Evolutionary conservation across 1,140 invertebrate species (phyloP).

Genomic region (Thereuonema tuberculata): DNA sequence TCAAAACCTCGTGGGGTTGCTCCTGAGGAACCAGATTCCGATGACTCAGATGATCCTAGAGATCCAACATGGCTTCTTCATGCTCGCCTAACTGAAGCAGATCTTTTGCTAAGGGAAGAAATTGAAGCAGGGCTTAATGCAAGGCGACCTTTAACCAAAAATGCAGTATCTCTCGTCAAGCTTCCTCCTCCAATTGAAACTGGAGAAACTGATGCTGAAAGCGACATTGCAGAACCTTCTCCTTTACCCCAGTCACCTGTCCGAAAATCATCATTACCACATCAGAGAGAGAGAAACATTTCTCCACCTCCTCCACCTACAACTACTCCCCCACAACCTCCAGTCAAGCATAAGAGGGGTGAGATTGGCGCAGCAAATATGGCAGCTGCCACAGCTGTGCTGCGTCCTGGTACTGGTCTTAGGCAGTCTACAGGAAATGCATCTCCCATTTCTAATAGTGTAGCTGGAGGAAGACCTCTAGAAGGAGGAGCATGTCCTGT

Average conservation of each 20-base stretch:
- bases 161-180: conserved; percentile 59
- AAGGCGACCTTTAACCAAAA: conserved; percentile 37
- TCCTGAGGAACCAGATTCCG: conserved; percentile 19
- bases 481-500: no score
- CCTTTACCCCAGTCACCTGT: neutral
- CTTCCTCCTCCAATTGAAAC: conserved; percentile 65
- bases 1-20: neutral
- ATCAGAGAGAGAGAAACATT: conserved; percentile 11
- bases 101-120: neutral
- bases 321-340: conserved; percentile 11
- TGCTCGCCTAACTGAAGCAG: conserved; percentile 9
- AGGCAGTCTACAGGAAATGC: no score
- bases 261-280: neutral
- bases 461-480: no score
- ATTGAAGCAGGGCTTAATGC: conserved; percentile 28
- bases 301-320: conserved; percentile 11
- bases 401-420: neutral
- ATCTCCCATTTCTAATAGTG: no score
- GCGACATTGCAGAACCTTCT: conserved; percentile 36
- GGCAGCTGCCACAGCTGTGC: conserved; percentile 7
- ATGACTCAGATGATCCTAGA: conserved; percentile 28
- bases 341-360: neutral
- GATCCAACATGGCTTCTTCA: conserved; percentile 28
- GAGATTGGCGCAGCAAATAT: neutral
- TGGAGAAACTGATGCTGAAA: conserved; percentile 41